Conservation (phyloP, 2,113 vertebrate species). For the Emydura subglobosa region DNA sequence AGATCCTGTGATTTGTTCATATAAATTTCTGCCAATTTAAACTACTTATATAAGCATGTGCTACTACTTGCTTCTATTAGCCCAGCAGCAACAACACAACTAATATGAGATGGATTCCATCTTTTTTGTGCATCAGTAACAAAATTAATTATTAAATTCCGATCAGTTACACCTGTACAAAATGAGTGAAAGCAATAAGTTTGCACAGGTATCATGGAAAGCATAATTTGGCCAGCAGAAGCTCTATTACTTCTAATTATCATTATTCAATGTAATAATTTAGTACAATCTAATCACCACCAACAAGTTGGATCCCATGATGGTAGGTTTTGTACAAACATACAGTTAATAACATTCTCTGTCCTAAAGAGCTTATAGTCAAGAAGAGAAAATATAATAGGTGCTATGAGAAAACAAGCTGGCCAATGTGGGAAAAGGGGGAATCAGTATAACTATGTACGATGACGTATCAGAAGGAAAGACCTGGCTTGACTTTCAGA, state of each 20-base stretch:
- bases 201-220: not conserved
- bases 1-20: not conserved
- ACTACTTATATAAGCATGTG: not conserved
- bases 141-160: not conserved
- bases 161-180: not conserved
- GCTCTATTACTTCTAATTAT: not conserved
- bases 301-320: not conserved
- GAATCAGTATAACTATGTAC: not conserved
- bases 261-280: not conserved
- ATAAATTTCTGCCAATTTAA: not conserved
- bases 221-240: not conserved
- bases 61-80: not conserved
- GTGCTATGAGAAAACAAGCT: not conserved
- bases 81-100: not conserved
- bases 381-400: not conserved
- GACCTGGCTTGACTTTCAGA: not conserved
- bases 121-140: not conserved
- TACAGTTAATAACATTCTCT: not conserved
- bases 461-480: not conserved
- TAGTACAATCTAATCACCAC: not conserved
- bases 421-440: not conserved
- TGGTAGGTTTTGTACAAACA: not conserved
- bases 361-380: not conserved
- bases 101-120: not conserved
- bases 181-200: rapidly evolving